Evolutionary conservation across 2,797 vertebrate genomes (phyloP), one percentile per base, ranked within the genome.

Genomic region (Caiman crocodilus): DNA sequence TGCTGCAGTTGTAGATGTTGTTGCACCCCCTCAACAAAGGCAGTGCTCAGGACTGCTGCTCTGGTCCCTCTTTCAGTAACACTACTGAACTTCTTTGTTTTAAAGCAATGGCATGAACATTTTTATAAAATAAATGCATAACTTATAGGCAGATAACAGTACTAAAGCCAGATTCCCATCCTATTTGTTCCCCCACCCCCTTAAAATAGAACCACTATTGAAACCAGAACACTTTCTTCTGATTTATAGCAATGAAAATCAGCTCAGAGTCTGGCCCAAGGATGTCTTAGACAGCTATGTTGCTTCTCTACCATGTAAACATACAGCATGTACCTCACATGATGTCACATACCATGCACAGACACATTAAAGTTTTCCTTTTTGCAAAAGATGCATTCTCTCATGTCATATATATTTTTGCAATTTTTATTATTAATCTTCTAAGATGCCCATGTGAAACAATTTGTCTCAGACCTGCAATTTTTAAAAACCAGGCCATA

Each of bases 391-490:
- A 20, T 78, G 18, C 10, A 69, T 67, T 28, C 56, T 23, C 25
- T 10, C 12, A 9, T 15, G 11, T 26, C 56, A 30, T 17, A 79
- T 23, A 64, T 20, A 89, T 26, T 61, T 9, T 6, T 81, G 30
- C 82, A 88, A 91, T 94, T 90, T 50, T 84, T 0, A 0, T 90
- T 28, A 83, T 81, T 94, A 7, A 60, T 85, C 74, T 90, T 58
- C 56, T 42, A 79, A 86, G 30, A 95, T 76, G 61, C 9, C n/a
- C 25, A n/a, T 79, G 10, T 79, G 57, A 92, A 90, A 58, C 6
- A 71, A 88, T 95, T 94, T 94, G 65, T 93, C 60, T 50, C 87
- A 85, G 82, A 85, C 59, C 32, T 69, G 81, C 75, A 88, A 64
- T 81, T 74, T 79, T 64, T 90, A 84, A 67, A 92, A 95, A 79